Evolutionary conservation across 37 sponge, comb jelly and placozoan genomes (phyloP), one percentile per base, ranked within the genome.

Genomic region (Ephydatia muelleri): DNA sequence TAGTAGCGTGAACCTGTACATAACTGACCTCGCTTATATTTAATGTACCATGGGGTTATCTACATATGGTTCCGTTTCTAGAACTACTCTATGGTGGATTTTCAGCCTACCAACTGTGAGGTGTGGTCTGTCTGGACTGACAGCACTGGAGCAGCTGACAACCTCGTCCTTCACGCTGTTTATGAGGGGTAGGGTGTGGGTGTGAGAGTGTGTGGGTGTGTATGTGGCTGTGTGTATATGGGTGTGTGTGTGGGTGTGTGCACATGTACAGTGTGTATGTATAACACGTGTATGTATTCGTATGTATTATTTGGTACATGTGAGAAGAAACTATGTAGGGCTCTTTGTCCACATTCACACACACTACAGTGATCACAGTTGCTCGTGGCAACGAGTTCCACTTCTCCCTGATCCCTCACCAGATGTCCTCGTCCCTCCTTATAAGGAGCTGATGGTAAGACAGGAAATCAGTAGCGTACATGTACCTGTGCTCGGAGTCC

Each of bases 51-150:
- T 43, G 43, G 43, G n/a, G n/a, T n/a, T n/a, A n/a, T n/a, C n/a
- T 5, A 77, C 25, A 3, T 8, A 9, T 47, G 72, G 30, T 21
- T 27, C 33, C 34, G 29, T 34, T 33, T 13, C 23, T 11, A 57
- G 57, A 21, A 57, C 6, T 57, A 57, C 57, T 19, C 57, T 21
- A 74, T 86, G 67, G 68, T 86, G 12, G 87, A 86, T 29, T 80
- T 86, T 22, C 49, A 35, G 6, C 26, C 65, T 13, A 86, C 65
- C 34, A 73, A 74, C 65, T 26, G 30, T 65, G 67, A 80, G 68
- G 28, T 86, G 72, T 86, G 87, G 81, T 80, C 77, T 26, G 75
- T 80, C 31, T 86, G 87, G 87, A 64, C 57, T 57, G 57, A 57
- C 57, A 57, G 57, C 57, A 57, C 57, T 13, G 57, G 57, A 57